Base-by-base conservation (phyloP, 2,113 vertebrate genomes). In the Campylomormyrus tamandua region DNA sequence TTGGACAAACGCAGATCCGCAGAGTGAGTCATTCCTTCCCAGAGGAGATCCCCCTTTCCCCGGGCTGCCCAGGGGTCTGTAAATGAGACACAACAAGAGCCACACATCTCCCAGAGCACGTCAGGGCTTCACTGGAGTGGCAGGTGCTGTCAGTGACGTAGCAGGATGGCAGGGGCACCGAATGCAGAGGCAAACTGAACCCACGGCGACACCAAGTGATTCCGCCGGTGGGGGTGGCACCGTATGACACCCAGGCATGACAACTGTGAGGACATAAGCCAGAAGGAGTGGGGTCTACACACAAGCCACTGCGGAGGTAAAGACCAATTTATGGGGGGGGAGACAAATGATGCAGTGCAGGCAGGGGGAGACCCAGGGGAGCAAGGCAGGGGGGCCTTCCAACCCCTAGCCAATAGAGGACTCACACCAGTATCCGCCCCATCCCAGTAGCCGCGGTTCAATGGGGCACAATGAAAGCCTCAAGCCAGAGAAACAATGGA, bases 251-350 rank as follows among this genome's bases (percentile, higher is more conserved):
- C 52, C 39, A 13, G 53, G 45, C 45, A 50, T 70, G 70, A 48
- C 74, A 83, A 77, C 90, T 89, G 53, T 19, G 21, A 9, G 91
- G 15, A 77, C 91, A 88, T 89, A 66, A 70, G 5, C 84, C 88
- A 70, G 24, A 70, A 91, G 91, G 92, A 89, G 7, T n/a, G n/a
- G 13, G 13, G 2, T 17, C 35, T n/a, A 39, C 35, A 15, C 35
- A 17, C 91, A 91, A 92, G 91, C 90, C 83, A 90, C 93, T 91
- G 90, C 74, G 5, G 91, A 93, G 91, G 93, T 91, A 90, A 85
- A 91, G 91, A 85, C 70, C 90, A 91, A 91, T 92, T 93, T 91
- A 89, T 85, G 89, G 91, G 90, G 92, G 83, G 92, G 90, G 91
- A 21, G 92, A 90, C 89, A 92, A 91, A 93, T 92, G 91, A 17